A percentile compares a stretch with the other conserved stretches of the same genome.
Conservation (phyloP, 2,888 invertebrate species). For the Patella caerulea region DNA sequence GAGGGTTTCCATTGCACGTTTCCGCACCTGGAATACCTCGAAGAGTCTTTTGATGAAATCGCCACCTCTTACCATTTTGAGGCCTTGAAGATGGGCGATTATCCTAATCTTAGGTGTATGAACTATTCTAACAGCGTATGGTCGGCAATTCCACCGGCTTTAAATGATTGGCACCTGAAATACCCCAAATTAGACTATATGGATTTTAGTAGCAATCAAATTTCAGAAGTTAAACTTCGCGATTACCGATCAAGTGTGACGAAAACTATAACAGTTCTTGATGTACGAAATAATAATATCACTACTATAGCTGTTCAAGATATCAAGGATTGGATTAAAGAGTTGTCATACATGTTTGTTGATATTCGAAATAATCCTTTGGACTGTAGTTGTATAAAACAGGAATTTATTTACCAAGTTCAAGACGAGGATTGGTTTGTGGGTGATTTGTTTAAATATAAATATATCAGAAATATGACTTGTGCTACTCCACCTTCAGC, state of each 20-base stretch:
- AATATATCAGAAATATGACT: conserved; percentile 38
- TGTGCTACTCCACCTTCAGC: conserved; percentile 41
- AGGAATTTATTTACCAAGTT: conserved; percentile 23
- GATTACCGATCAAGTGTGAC: background rate
- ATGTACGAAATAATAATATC: conserved; percentile 47
- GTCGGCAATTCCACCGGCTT: conserved; percentile 35
- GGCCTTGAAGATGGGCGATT: conserved; percentile 41
- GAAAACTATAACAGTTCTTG: conserved; percentile 10
- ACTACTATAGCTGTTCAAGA: conserved; percentile 39
- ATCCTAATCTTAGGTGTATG: conserved; percentile 37
- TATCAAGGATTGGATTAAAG: conserved; percentile 34
- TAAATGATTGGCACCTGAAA: conserved; percentile 45
- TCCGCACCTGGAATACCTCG: conserved; percentile 36
- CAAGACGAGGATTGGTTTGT: conserved; percentile 17
- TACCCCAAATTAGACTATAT: conserved; percentile 48
- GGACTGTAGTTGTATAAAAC: conserved; percentile 44
- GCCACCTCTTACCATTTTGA: conserved; percentile 42
- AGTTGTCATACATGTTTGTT: conserved; percentile 43
- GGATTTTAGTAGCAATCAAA: conserved; percentile 49
- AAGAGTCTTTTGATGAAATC: conserved; percentile 42
- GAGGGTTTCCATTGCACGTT: conserved; percentile 35
- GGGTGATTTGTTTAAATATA: conserved; percentile 26
- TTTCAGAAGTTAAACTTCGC: background rate
- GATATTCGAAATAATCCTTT: conserved; percentile 52
- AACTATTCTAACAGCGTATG: conserved; percentile 39